These are phyloP conservation scores for Staurois parvus DNA, from an alignment of 2,797 vertebrate genomes.

Conservation along the genomic window DNA sequence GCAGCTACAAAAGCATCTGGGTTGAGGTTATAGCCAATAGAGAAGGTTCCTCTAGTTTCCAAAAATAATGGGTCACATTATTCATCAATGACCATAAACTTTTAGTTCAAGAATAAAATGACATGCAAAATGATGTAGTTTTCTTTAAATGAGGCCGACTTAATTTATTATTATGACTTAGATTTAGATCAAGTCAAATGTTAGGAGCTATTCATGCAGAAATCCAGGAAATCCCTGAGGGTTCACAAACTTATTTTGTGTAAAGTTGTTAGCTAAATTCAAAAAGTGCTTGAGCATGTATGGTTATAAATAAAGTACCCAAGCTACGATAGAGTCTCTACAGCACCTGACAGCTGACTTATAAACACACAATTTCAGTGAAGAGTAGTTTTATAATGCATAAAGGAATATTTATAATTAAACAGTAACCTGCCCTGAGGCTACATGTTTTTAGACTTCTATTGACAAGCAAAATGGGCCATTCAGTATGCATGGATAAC, in stretches of 20 bases:
- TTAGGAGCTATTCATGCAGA: not conserved
- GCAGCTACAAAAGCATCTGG: too few relatives aligned
- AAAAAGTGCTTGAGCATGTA: not conserved
- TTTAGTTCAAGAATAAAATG: too few relatives aligned
- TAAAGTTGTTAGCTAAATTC: not conserved
- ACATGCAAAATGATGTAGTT: too few relatives aligned
- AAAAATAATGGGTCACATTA: too few relatives aligned
- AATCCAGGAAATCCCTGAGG: not conserved
- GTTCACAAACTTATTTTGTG: not conserved
- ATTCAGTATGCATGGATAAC: slow-evolving; percentile 54
- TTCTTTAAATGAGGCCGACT: too few relatives aligned
- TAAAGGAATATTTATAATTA: slow-evolving; percentile 63
- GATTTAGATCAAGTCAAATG: not conserved
- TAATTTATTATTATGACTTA: not conserved
- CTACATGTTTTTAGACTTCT: slow-evolving; percentile 63
- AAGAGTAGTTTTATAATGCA: slow-evolving; percentile 49
- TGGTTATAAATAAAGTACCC: not conserved
- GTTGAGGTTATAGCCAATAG: too few relatives aligned
- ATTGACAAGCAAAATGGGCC: slow-evolving; percentile 67
- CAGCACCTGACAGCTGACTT: slow-evolving; percentile 4
- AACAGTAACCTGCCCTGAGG: slow-evolving; percentile 64
- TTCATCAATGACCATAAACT: too few relatives aligned
- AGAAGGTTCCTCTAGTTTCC: too few relatives aligned
- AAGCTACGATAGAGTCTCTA: not conserved
- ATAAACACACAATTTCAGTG: slow-evolving; percentile 50